Base-by-base conservation (phyloP, 2,888 invertebrate genomes). In the Azorinus chamasolen region DNA sequence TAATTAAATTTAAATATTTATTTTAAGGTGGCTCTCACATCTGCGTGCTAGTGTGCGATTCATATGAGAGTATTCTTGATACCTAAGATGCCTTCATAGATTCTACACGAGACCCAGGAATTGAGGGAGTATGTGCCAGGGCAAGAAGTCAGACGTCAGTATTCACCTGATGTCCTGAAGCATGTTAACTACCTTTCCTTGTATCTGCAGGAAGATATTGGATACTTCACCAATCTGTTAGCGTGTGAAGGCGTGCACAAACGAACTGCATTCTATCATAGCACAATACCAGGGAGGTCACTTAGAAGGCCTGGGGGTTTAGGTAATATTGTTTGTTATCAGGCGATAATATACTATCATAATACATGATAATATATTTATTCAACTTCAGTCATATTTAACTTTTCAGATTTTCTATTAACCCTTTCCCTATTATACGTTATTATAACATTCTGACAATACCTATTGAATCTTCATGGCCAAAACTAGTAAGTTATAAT, bases 1-100 rank as follows among this genome's bases (percentile, higher is more conserved):
- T n/a, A n/a, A n/a, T n/a, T n/a, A n/a, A n/a, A n/a, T n/a, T n/a
- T n/a, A n/a, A n/a, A n/a, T n/a, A 43, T 54, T 54, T 57, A 8
- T 20, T 55, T 54, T 53, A 14, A 72, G 65, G 16, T 72, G 58
- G 64, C 22, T 65, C 24, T 65, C 65, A 16, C 64, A 72, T 41
- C 54, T 59, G 10, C 51, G 48, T 20, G 71, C 58, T 20, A 43
- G 55, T 45, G 43, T 39, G n/a, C 39, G 71, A 27, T 71, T 57
- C 32, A 63, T 72, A 58, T 59, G 72, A 59, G 25, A 16, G 53
- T 16, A 24, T 72, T 1, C 27, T 72, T 6, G 72, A 72, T 37
- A 61, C 72, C 24, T 41, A 59, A n/a, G 65, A 65, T 46, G 53
- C 59, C 14, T 2, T 69, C 4, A n/a, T 58, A 16, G n/a, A 39